A percentile compares a stretch with the other conserved stretches of the same genome.
phyloP scores from a whole-genome alignment of 1,140 invertebrate genomes.

The Brachionus asplanchnoidis region DNA sequence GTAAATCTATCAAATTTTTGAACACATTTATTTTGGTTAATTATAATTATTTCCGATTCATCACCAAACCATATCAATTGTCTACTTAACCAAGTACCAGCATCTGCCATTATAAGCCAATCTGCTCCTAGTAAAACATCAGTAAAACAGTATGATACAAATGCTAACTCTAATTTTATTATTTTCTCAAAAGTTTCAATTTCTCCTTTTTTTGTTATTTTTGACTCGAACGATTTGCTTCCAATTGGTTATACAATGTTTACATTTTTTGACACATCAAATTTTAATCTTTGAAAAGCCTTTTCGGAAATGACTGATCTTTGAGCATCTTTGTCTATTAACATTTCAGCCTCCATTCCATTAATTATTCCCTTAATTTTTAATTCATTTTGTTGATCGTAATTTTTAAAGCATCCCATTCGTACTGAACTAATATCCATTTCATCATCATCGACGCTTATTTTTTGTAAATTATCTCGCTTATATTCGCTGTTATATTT shows the following conservation, averaged over 20 bases:
- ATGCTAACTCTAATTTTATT: background rate
- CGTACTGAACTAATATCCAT: background rate
- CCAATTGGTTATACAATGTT: background rate
- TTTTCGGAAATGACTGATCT: background rate
- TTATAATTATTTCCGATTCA: background rate
- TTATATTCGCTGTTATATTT: background rate
- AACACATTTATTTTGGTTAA: background rate
- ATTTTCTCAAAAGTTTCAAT: background rate
- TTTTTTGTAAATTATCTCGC: background rate
- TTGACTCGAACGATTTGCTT: background rate
- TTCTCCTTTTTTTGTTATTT: background rate
- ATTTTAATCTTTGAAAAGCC: background rate
- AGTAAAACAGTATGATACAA: background rate
- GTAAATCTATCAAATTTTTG: background rate
- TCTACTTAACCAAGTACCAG: conserved; percentile 1
- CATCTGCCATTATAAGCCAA: background rate
- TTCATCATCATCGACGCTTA: background rate
- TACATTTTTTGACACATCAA: background rate
- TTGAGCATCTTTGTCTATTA: background rate
- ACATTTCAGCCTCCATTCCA: background rate
- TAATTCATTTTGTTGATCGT: background rate
- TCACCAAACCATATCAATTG: background rate
- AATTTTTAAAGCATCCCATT: background rate
- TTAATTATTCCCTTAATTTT: conserved; percentile 1
- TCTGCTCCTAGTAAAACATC: conserved; percentile 3